Percentiles rank a stretch among this genome's conserved stretches.
Evolutionary conservation across 2,113 vertebrate species (phyloP).

Genomic region (Mohoua ochrocephala): DNA sequence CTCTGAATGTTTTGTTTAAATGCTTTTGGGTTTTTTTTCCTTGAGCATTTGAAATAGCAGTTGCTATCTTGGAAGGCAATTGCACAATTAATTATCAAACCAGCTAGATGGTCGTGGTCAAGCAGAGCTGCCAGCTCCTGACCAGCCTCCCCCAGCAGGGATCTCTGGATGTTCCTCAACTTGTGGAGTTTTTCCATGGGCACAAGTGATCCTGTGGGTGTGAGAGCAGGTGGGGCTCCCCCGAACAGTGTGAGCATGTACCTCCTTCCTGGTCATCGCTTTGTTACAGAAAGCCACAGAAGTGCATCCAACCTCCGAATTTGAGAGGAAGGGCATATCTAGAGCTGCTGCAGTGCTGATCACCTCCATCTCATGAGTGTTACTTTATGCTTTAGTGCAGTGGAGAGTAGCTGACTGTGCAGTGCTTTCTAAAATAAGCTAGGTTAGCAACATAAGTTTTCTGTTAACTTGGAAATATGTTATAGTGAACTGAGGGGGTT

Average conservation of each 20-base stretch:
- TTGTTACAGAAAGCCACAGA: not conserved
- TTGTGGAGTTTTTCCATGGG: not conserved
- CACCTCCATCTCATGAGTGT: not conserved
- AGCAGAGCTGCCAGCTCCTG: not conserved
- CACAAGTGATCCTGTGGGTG: not conserved
- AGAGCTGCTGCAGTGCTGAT: not conserved
- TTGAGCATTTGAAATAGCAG: not conserved
- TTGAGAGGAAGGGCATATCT: not conserved
- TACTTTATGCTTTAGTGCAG: not conserved
- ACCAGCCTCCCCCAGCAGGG: not conserved
- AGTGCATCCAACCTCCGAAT: not conserved
- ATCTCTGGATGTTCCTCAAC: not conserved
- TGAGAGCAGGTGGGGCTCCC: not conserved
- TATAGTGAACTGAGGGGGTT: not conserved
- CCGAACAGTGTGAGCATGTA: not conserved
- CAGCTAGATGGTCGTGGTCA: not conserved
- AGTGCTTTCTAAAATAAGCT: conserved; percentile 1
- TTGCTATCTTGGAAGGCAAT: not conserved
- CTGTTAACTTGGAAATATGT: conserved; percentile 11
- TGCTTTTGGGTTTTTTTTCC: not conserved
- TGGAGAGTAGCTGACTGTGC: not conserved
- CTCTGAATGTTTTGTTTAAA: not conserved
- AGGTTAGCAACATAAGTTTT: conserved; percentile 1
- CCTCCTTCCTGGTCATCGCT: not conserved
- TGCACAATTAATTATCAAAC: not conserved